Percentiles rank a stretch among this genome's conserved stretches.
Conservation (phyloP, 1,140 invertebrate genomes). For the Spodoptera frugiperda region DNA sequence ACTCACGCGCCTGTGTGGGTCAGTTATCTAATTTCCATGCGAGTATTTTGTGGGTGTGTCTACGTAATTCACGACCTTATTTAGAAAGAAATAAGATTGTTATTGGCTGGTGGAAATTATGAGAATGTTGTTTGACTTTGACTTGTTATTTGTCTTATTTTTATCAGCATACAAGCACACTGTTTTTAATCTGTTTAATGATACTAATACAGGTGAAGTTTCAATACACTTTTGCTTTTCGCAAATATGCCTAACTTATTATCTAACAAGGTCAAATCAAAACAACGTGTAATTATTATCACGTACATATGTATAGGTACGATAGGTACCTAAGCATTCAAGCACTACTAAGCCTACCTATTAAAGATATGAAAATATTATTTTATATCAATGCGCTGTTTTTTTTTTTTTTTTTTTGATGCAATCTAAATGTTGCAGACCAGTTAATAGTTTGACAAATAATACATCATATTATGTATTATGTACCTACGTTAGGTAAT, state of each 20-base stretch:
- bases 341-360: no score
- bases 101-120: not conserved
- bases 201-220: slow-evolving; percentile 17
- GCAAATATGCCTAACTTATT: slow-evolving; percentile 1
- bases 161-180: slow-evolving; percentile 31
- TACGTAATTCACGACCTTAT: slow-evolving; percentile 1
- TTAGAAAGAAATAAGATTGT: not conserved
- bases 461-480: no score
- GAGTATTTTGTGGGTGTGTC: slow-evolving; percentile 14
- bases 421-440: no score
- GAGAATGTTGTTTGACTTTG: slow-evolving; percentile 29
- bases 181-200: slow-evolving; percentile 45
- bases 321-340: no score
- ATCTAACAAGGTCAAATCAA: slow-evolving; percentile 4
- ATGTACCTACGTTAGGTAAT: no score
- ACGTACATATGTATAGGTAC: no score
- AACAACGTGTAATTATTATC: no score
- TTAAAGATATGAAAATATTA: not conserved
- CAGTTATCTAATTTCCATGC: slow-evolving; percentile 47
- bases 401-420: no score
- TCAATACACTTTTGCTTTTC: not conserved
- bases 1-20: slow-evolving; percentile 47
- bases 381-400: not conserved
- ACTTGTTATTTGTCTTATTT: slow-evolving; percentile 36
- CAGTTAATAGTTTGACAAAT: no score